Evolutionary conservation across 2,888 invertebrate genomes (phyloP), one percentile per base, ranked within the genome.

Genomic region (Protophormia terraenovae): DNA sequence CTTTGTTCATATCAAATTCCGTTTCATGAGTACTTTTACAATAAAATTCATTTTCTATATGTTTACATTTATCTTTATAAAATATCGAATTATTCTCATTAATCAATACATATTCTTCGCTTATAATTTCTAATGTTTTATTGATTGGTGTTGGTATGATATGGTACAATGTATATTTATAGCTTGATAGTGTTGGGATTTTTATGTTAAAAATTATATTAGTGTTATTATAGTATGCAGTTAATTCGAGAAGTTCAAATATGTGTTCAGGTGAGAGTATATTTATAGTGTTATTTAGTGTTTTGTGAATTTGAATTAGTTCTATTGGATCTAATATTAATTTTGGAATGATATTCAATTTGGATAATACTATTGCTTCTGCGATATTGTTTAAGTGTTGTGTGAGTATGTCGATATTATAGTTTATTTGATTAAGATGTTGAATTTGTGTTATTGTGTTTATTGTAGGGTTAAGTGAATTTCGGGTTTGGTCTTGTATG

Each of bases 321-420:
- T 84, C 84, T 27, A n/a, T n/a, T n/a, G n/a, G n/a, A n/a, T n/a
- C n/a, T n/a, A n/a, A n/a, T n/a, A n/a, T n/a, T n/a, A n/a, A n/a
- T n/a, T n/a, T n/a, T n/a, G n/a, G n/a, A n/a, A n/a, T n/a, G n/a
- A n/a, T n/a, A n/a, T n/a, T n/a, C n/a, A n/a, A n/a, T 76, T 83
- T 73, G 19, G 84, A 50, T 19, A 86, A 53, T 32, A 86, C 45
- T 27, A 86, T 53, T 27, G 86, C 77, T 66, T 84, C 86, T 24
- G 78, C 84, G 66, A 86, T 85, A 47, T 84, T 67, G 29, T 69
- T 80, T 16, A 87, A 27, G 16, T 87, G 79, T 3, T 47, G 55
- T 29, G 35, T 76, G 3, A 86, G 72, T 50, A 83, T 67, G n/a
- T n/a, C n/a, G n/a, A n/a, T n/a, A n/a, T n/a, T n/a, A n/a, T n/a